These are phyloP conservation scores for Lampropteryx suffumata DNA, from an alignment of 2,888 invertebrate species.

Conservation along the genomic window DNA sequence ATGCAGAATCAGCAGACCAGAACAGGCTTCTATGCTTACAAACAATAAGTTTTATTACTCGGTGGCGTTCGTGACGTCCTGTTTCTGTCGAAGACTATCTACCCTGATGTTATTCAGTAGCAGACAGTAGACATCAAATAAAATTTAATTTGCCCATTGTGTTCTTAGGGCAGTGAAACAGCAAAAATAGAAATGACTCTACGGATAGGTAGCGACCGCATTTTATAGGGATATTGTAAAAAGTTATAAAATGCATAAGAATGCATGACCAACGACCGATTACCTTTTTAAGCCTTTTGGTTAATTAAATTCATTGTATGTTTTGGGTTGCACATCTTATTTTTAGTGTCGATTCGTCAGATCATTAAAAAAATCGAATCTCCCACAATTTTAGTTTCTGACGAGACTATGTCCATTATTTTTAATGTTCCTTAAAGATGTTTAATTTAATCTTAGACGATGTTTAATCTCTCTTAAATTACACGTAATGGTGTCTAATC, in stretches of 20 bases:
- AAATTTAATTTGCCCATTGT: constrained; percentile 75
- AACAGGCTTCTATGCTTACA: constrained; percentile 52
- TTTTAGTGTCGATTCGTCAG: constrained; percentile 5
- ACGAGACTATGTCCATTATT: constrained; percentile 8
- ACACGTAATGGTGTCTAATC: constrained; percentile 26
- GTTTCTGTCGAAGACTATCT: constrained; percentile 57
- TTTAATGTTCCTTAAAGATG: constrained; percentile 13
- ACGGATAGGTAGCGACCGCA: constrained; percentile 25
- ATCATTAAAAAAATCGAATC: constrained; percentile 1
- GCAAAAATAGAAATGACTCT: constrained; percentile 36
- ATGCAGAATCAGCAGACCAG: constrained; percentile 67
- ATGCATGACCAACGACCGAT: constrained; percentile 19
- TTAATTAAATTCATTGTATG: constrained; percentile 14
- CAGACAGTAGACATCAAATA: constrained; percentile 64
- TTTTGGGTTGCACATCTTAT: constrained; percentile 6
- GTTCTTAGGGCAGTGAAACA: constrained; percentile 39
- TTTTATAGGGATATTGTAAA: constrained; percentile 28
- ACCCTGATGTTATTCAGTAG: constrained; percentile 52
- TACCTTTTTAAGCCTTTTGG: constrained; percentile 13
- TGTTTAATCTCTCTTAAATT: constrained; percentile 24
- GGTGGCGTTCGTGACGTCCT: constrained; percentile 65
- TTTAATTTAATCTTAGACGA: constrained; percentile 20
- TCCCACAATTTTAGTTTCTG: constrained; percentile 6
- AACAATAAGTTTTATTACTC: constrained; percentile 39
- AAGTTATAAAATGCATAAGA: constrained; percentile 23